These are phyloP conservation scores for Rhopalosiphum maidis DNA, from an alignment of 1,140 invertebrate genomes.

Conservation along the genomic window DNA sequence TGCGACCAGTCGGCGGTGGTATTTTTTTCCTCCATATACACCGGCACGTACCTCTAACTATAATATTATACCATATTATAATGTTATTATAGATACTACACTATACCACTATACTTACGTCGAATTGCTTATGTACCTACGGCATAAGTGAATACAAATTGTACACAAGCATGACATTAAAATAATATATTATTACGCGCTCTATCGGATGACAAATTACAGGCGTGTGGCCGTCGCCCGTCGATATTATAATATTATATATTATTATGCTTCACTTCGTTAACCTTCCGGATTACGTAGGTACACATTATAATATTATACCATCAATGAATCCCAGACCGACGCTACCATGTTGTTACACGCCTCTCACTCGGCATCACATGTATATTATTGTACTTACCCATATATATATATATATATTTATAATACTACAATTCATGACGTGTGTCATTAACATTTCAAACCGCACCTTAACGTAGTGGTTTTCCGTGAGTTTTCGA, in stretches of 20 bases:
- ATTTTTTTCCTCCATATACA: neutral
- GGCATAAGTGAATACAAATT: neutral
- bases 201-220: conserved; percentile 29
- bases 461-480: neutral
- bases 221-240: neutral
- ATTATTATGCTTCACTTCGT: conserved; percentile 3
- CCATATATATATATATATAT: neutral
- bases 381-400: neutral
- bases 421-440: neutral
- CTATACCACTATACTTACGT: neutral
- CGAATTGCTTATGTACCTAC: neutral
- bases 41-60: neutral
- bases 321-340: neutral
- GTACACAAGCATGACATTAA: neutral
- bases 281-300: neutral
- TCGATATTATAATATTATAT: neutral
- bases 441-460: neutral
- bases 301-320: neutral
- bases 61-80: neutral
- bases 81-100: neutral
- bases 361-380: neutral
- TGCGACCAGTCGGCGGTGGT: neutral
- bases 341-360: neutral
- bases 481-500: conserved; percentile 3
- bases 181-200: conserved; percentile 16